phyloP scores from a whole-genome alignment of 2,113 vertebrate genomes.

The Clarias magur region DNA sequence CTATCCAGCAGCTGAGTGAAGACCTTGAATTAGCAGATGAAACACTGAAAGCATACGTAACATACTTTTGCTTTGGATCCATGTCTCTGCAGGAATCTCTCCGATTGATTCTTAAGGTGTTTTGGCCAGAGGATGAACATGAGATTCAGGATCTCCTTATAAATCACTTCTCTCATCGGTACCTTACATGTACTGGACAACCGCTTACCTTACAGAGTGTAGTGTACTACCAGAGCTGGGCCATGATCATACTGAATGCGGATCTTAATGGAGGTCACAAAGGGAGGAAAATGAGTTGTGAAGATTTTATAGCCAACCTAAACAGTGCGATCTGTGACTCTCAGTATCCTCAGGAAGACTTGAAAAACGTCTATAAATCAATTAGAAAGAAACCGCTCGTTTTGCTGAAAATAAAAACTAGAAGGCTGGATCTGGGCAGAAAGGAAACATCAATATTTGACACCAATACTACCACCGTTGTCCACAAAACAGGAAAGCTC shows the following conservation, averaged over 20 bases:
- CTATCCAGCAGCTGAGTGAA: background rate
- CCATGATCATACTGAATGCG: background rate
- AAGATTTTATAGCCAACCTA: background rate
- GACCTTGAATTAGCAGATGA: background rate
- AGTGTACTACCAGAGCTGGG: background rate
- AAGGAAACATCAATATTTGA: background rate
- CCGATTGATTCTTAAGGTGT: background rate
- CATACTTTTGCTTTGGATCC: background rate
- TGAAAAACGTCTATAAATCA: background rate
- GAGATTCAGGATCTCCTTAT: background rate
- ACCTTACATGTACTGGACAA: background rate
- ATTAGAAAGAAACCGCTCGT: background rate
- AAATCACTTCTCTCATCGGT: background rate
- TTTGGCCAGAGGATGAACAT: conserved; percentile 1
- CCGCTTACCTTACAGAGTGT: background rate
- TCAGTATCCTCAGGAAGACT: too few species aligned
- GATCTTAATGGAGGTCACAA: background rate
- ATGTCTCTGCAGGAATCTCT: background rate
- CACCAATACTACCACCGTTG: background rate
- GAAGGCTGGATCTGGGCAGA: background rate
- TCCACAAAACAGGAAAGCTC: background rate
- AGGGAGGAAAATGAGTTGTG: background rate
- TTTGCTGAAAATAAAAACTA: background rate
- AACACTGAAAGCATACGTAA: background rate
- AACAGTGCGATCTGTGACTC: background rate